Percentiles rank a stretch among this genome's conserved stretches.
Evolutionary conservation across 2,888 invertebrate genomes (phyloP).

Genomic region (Lepidocyrtinus sp.): DNA sequence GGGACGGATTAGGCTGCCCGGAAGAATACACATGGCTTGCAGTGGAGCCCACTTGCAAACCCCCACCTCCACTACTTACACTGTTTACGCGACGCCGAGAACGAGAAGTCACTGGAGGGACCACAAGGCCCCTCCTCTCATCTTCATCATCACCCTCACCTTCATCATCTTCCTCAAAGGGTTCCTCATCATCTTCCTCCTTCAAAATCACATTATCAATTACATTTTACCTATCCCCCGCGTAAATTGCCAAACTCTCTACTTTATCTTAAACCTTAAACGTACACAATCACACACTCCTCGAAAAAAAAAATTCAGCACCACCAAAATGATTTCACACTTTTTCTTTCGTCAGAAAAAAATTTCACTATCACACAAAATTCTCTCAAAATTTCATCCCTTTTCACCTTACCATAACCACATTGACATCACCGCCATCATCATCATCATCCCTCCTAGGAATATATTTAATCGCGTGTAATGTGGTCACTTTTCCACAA

Average conservation of each 20-base stretch:
- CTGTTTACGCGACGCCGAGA: conserved; percentile 29
- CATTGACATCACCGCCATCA: too few relatives aligned
- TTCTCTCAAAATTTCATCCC: not conserved
- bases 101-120: conserved; percentile 24
- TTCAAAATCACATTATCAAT: conserved; percentile 25
- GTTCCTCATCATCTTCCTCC: conserved; percentile 47
- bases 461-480: not conserved
- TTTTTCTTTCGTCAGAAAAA: not conserved
- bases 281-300: not conserved
- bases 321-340: conserved; percentile 1
- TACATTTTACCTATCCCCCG: too few relatives aligned
- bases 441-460: not conserved
- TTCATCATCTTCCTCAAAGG: conserved; percentile 27
- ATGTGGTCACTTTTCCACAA: not conserved
- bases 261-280: not conserved
- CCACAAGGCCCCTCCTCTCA: conserved; percentile 30
- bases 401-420: not conserved
- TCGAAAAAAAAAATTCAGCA: not conserved
- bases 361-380: not conserved
- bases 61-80: conserved; percentile 30
- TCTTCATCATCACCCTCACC: conserved; percentile 40
- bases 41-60: conserved; percentile 28
- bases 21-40: conserved; percentile 56
- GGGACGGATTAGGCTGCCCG: conserved; percentile 41
- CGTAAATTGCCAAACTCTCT: not conserved